Evolutionary conservation across 92 coral and sea anemone species (phyloP).

Genomic region (Epizoanthus rinbou): DNA sequence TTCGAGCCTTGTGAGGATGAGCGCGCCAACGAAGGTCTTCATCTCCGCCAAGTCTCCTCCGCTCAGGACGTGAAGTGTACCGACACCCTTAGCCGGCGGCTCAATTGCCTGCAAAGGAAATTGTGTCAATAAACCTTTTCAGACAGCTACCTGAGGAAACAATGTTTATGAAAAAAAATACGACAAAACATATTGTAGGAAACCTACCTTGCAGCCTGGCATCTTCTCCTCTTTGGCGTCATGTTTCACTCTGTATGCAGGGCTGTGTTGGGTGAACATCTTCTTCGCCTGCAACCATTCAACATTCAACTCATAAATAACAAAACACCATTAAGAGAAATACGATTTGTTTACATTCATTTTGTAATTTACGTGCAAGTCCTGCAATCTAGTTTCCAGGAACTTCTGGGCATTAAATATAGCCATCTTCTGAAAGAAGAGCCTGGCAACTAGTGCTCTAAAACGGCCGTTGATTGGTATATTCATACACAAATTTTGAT

Average conservation of each 20-base stretch:
- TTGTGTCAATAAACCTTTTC: too few species aligned
- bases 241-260: conserved; percentile 10
- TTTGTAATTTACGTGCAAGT: background rate
- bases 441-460: too few species aligned
- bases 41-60: conserved; percentile 39
- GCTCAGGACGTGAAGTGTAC: conserved; percentile 9
- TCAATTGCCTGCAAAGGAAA: conserved; percentile 3
- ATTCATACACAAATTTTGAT: too few species aligned
- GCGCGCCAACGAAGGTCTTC: conserved; percentile 42
- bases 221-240: conserved; percentile 1
- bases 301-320: background rate
- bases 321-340: too few species aligned
- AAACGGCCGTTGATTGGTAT: too few species aligned
- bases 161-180: too few species aligned
- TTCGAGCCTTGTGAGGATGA: conserved; percentile 28
- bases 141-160: too few species aligned
- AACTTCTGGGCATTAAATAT: too few species aligned
- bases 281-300: conserved; percentile 1
- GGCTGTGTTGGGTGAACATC: conserved; percentile 42
- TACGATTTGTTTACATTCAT: background rate
- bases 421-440: too few species aligned
- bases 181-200: background rate
- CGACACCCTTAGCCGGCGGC: background rate
- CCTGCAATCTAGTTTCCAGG: too few species aligned
- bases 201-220: conserved; percentile 22